Conservation (phyloP, 2,113 vertebrate species). For the Bothrops jararaca region DNA sequence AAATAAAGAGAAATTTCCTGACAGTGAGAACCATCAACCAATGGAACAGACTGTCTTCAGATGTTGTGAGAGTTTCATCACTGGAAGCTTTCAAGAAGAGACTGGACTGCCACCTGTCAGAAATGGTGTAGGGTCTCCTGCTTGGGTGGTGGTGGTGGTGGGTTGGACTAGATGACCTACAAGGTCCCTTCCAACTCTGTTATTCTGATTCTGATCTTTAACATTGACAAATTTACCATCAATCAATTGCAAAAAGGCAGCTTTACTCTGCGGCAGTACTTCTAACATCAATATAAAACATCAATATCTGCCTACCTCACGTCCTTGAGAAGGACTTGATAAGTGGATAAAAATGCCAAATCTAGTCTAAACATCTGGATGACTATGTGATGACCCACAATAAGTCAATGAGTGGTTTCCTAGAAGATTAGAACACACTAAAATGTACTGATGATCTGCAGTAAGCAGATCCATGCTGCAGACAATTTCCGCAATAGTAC, state of each 20-base stretch:
- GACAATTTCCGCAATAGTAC: not conserved
- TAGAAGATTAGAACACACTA: slow-evolving; percentile 18
- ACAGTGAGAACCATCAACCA: too few relatives aligned
- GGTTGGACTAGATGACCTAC: too few relatives aligned
- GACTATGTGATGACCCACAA: not conserved
- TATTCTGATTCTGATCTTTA: not conserved
- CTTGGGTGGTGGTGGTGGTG: too few relatives aligned
- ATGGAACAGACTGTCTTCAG: too few relatives aligned
- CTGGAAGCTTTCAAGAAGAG: too few relatives aligned
- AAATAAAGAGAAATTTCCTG: too few relatives aligned
- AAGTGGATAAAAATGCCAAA: not conserved
- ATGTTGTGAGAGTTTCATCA: too few relatives aligned
- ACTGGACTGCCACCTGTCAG: too few relatives aligned
- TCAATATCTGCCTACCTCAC: not conserved
- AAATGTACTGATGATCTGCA: slow-evolving; percentile 34
- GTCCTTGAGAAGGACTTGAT: not conserved
- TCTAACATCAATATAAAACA: not conserved
- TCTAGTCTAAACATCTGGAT: not conserved
- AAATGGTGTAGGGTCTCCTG: too few relatives aligned
- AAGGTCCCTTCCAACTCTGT: too few relatives aligned
- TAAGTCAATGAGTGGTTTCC: not conserved
- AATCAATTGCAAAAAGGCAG: not conserved
- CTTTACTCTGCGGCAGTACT: not conserved
- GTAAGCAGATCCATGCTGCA: slow-evolving; percentile 1
- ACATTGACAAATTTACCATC: not conserved